These are phyloP conservation scores for Melopsittacus undulatus DNA, from an alignment of 2,797 vertebrate genomes.

Conservation along the genomic window DNA sequence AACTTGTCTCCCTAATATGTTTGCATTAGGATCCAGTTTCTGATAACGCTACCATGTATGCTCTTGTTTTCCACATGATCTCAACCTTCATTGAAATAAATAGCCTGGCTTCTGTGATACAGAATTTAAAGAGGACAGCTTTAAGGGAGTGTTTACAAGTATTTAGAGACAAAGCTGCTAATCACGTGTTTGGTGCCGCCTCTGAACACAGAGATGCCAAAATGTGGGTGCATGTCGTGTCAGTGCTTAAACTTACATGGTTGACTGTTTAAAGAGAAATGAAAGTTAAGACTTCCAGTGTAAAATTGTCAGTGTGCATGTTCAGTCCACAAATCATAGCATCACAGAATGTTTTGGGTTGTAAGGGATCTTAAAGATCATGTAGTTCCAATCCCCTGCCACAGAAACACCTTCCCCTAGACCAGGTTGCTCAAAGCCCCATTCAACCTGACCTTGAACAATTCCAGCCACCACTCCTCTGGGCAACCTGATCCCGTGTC, in stretches of 20 bases:
- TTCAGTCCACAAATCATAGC: not conserved
- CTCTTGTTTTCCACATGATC: not conserved
- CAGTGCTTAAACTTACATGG: accelerated
- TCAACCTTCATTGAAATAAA: not conserved
- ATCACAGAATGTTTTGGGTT: not conserved
- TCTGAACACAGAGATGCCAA: not conserved
- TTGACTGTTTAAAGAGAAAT: accelerated
- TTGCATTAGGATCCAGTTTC: not conserved
- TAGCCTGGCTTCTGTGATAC: not conserved
- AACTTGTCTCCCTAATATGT: not conserved
- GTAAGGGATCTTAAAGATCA: not conserved
- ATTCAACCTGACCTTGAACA: not conserved
- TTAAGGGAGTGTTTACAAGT: not conserved
- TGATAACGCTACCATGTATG: not conserved
- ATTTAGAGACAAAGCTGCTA: not conserved
- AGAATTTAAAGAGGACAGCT: not conserved
- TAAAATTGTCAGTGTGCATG: not conserved
- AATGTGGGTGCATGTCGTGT: not conserved
- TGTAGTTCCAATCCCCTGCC: not conserved
- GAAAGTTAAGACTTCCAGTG: not conserved
- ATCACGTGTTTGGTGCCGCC: not conserved
- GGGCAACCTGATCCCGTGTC: not conserved
- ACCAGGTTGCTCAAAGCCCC: not conserved
- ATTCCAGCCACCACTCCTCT: not conserved
- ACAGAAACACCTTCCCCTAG: not conserved